Evolutionary conservation across 2,797 vertebrate genomes (phyloP).

Genomic region (Chiloscyllium punctatum): DNA sequence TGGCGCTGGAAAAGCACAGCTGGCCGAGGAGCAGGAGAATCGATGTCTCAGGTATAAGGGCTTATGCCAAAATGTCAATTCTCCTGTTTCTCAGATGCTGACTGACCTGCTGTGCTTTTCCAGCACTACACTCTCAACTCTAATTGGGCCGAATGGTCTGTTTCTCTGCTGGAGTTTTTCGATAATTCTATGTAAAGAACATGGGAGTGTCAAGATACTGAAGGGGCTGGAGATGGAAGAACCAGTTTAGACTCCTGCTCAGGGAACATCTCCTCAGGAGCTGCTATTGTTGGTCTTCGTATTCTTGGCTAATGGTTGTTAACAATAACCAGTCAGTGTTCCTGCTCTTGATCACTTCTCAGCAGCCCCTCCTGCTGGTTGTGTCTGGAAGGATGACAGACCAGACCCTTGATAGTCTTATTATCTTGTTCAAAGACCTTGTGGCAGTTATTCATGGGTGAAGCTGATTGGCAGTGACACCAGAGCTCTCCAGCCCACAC

Average conservation of each 20-base stretch:
- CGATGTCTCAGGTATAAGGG: too few species aligned
- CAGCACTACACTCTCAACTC: too few species aligned
- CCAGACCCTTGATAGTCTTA: not conserved
- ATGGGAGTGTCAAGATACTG: not conserved
- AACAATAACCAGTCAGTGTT: not conserved
- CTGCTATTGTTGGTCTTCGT: not conserved
- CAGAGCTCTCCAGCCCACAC: too few species aligned
- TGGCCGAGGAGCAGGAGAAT: too few species aligned
- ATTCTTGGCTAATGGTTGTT: not conserved
- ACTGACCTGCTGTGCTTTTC: too few species aligned
- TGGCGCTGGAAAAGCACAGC: too few species aligned
- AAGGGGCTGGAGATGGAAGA: not conserved
- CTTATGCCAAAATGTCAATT: too few species aligned
- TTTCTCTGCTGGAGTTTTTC: not conserved
- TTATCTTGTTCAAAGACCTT: too few species aligned
- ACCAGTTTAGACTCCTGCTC: not conserved
- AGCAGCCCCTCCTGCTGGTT: not conserved
- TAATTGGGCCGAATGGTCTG: not conserved
- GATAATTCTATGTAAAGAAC: not conserved
- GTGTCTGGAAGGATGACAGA: not conserved
- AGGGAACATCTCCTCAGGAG: not conserved
- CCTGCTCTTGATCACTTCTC: not conserved
- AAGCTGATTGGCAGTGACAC: too few species aligned
- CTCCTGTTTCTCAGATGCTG: too few species aligned
- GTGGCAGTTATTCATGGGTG: not conserved